phyloP scores from a whole-genome alignment of 2,113 vertebrate species.

The Xenopus borealis region DNA sequence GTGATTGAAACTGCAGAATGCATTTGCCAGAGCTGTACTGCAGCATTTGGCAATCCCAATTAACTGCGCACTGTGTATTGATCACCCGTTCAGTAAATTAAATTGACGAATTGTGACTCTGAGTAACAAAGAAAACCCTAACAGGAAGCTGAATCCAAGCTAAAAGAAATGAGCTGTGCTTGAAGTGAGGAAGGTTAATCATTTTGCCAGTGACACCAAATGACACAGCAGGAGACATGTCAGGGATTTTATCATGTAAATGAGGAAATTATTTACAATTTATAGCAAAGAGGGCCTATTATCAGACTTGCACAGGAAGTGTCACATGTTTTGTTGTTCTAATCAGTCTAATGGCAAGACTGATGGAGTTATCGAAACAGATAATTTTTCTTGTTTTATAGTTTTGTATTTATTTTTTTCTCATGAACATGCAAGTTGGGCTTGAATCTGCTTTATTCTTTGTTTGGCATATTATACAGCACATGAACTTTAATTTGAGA shows the following conservation, averaged over 20 bases:
- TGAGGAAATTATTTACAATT: not conserved
- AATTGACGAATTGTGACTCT: not conserved
- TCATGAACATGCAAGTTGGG: too few relatives aligned
- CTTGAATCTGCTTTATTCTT: too few relatives aligned
- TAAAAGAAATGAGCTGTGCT: not conserved
- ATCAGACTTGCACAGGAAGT: not conserved
- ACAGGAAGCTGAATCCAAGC: not conserved
- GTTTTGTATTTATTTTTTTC: too few relatives aligned
- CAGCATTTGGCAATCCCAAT: not conserved
- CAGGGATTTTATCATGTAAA: not conserved
- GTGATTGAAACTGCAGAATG: too few relatives aligned
- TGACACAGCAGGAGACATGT: not conserved
- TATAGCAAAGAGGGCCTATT: not conserved
- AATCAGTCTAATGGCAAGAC: not conserved
- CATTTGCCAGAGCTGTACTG: too few relatives aligned
- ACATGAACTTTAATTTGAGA: too few relatives aligned
- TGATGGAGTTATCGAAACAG: too few relatives aligned
- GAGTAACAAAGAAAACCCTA: not conserved
- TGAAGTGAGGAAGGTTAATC: not conserved
- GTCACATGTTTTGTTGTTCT: not conserved
- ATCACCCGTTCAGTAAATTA: not conserved
- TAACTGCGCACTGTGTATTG: not conserved
- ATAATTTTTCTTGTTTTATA: too few relatives aligned
- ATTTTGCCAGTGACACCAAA: not conserved
- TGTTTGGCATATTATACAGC: too few relatives aligned